phyloP scores from a whole-genome alignment of 1,140 invertebrate genomes.

The Nasonia giraulti region DNA sequence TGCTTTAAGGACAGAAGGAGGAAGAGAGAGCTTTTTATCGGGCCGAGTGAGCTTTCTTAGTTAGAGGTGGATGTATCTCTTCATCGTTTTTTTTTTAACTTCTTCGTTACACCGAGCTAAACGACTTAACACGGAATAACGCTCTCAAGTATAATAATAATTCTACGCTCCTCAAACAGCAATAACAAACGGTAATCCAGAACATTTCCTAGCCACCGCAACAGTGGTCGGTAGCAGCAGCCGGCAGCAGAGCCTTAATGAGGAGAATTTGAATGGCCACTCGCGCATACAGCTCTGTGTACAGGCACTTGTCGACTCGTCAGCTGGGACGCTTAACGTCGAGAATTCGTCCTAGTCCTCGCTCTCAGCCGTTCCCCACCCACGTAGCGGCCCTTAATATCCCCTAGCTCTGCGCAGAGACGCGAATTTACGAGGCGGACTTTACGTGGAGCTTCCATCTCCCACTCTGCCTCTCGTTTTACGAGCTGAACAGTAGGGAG shows the following conservation, averaged over 20 bases:
- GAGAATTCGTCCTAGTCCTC: background rate
- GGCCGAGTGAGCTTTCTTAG: background rate
- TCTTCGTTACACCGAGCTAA: too few species aligned
- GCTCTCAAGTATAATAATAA: too few species aligned
- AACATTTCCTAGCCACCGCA: too few species aligned
- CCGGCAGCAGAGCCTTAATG: background rate
- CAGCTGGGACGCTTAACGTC: background rate
- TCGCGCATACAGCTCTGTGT: background rate
- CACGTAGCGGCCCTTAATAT: constrained; percentile 17
- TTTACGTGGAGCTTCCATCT: constrained; percentile 22
- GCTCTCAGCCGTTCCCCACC: background rate
- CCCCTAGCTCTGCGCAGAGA: background rate
- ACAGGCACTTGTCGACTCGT: background rate
- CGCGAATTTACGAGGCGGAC: constrained; percentile 43
- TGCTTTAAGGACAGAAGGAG: background rate
- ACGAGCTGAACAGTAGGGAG: constrained; percentile 1
- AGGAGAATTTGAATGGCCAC: background rate
- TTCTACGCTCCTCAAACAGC: too few species aligned
- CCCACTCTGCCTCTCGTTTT: constrained; percentile 14
- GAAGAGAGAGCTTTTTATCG: background rate
- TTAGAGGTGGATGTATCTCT: too few species aligned
- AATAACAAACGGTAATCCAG: too few species aligned
- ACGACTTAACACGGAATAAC: too few species aligned
- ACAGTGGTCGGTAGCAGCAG: too few species aligned
- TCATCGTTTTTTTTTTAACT: too few species aligned